phyloP scores from a whole-genome alignment of 2,888 invertebrate genomes.

The Drosophila fulvimacula region DNA sequence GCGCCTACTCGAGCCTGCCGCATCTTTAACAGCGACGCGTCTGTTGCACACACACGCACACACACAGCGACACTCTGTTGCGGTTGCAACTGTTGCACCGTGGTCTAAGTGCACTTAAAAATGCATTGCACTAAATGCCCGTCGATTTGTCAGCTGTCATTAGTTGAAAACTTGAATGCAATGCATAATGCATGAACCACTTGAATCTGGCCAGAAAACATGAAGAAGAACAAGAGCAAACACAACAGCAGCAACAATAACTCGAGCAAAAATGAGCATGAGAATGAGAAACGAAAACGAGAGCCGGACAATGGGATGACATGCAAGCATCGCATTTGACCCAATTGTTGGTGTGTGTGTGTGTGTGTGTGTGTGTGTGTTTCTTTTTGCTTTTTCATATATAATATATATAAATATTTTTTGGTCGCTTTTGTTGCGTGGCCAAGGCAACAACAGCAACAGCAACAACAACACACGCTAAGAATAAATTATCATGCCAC shows the following conservation, averaged over 20 bases:
- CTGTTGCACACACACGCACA: constrained; percentile 43
- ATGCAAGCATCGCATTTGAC: constrained; percentile 51
- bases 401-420: background rate
- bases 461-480: constrained; percentile 40
- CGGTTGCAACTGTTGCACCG: constrained; percentile 57
- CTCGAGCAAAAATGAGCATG: constrained; percentile 3
- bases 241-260: background rate
- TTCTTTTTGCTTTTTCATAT: constrained; percentile 2
- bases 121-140: constrained; percentile 34
- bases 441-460: constrained; percentile 36
- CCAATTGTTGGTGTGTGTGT: constrained; percentile 54
- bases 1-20: constrained; percentile 43
- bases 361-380: no score
- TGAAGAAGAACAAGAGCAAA: background rate
- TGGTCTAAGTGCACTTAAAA: constrained; percentile 42
- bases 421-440: constrained; percentile 42
- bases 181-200: constrained; percentile 29
- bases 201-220: constrained; percentile 13
- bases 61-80: constrained; percentile 15
- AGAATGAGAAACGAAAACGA: constrained; percentile 10
- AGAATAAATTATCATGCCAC: constrained; percentile 54
- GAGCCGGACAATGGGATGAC: constrained; percentile 24
- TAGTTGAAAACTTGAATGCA: constrained; percentile 9
- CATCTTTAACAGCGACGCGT: constrained; percentile 16
- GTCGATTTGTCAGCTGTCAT: constrained; percentile 50